Conservation (phyloP, 1,140 invertebrate species). For the Lithobius niger region DNA sequence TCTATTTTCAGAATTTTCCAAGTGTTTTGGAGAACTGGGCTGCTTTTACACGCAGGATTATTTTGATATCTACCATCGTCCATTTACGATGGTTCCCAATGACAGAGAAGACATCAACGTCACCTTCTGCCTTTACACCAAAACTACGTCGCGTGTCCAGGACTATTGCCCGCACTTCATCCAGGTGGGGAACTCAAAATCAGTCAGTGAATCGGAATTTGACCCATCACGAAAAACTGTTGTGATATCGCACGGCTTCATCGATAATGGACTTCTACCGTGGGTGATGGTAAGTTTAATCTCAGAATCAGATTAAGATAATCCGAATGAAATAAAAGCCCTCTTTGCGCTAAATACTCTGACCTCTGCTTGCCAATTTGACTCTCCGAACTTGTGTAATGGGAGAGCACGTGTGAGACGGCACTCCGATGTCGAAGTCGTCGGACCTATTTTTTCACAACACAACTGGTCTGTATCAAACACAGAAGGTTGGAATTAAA, state of each 20-base stretch:
- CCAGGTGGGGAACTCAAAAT: background rate
- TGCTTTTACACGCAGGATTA: constrained; percentile 60
- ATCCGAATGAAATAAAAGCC: too few species aligned
- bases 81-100: constrained; percentile 65
- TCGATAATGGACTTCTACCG: constrained; percentile 67
- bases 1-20: too few species aligned
- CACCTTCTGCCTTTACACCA: constrained; percentile 59
- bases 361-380: too few species aligned
- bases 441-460: too few species aligned
- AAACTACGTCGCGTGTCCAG: constrained; percentile 37
- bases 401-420: too few species aligned
- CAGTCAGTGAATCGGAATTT: constrained; percentile 26
- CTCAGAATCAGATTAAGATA: too few species aligned
- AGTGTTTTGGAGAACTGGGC: constrained; percentile 65
- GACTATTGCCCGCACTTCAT: background rate
- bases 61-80: constrained; percentile 65
- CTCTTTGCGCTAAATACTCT: too few species aligned
- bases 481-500: too few species aligned
- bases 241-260: constrained; percentile 45
- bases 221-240: constrained; percentile 31
- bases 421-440: too few species aligned
- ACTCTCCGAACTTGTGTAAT: too few species aligned
- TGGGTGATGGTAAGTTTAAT: constrained; percentile 67
- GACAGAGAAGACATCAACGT: constrained; percentile 66
- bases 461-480: too few species aligned